phyloP scores from a whole-genome alignment of 2,888 invertebrate genomes.

The Drosophila prolongata region DNA sequence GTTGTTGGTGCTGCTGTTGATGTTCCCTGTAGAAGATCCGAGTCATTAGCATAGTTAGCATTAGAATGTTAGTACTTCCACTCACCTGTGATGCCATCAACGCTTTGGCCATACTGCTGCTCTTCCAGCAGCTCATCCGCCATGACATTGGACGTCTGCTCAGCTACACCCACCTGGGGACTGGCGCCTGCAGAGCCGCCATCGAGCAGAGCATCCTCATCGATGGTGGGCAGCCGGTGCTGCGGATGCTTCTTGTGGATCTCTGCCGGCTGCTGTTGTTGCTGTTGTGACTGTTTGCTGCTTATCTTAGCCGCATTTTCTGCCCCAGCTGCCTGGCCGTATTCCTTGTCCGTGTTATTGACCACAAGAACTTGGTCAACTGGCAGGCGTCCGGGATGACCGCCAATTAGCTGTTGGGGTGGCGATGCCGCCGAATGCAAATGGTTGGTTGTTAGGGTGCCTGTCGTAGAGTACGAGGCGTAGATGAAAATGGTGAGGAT shows the following conservation, averaged over 20 bases:
- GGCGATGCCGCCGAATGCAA: slow-evolving; percentile 60
- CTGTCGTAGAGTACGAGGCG: slow-evolving; percentile 85
- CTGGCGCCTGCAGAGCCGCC: slow-evolving; percentile 70
- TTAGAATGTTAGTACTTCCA: neutral
- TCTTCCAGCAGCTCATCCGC: slow-evolving; percentile 71
- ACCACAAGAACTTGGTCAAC: slow-evolving; percentile 7
- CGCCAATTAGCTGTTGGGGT: slow-evolving; percentile 48
- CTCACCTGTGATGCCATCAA: slow-evolving; percentile 78
- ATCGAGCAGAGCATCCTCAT: slow-evolving; percentile 77
- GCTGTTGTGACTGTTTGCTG: slow-evolving; percentile 7
- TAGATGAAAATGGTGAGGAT: slow-evolving; percentile 85
- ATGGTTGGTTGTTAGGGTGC: slow-evolving; percentile 76
- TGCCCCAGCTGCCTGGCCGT: slow-evolving; percentile 17
- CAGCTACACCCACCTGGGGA: slow-evolving; percentile 56
- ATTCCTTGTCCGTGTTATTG: slow-evolving; percentile 58
- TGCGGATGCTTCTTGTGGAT: slow-evolving; percentile 50
- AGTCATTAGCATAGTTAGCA: slow-evolving; percentile 26
- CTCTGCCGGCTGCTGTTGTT: slow-evolving; percentile 14
- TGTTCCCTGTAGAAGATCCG: slow-evolving; percentile 64
- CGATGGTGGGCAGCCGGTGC: slow-evolving; percentile 80
- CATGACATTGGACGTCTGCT: slow-evolving; percentile 48
- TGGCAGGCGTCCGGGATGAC: slow-evolving; percentile 4
- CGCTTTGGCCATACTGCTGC: slow-evolving; percentile 74
- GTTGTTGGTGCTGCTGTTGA: slow-evolving; percentile 63
- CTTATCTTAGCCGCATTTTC: slow-evolving; percentile 37